These are phyloP conservation scores for Deroplatys truncata DNA, from an alignment of 2,888 invertebrate genomes.

Conservation along the genomic window DNA sequence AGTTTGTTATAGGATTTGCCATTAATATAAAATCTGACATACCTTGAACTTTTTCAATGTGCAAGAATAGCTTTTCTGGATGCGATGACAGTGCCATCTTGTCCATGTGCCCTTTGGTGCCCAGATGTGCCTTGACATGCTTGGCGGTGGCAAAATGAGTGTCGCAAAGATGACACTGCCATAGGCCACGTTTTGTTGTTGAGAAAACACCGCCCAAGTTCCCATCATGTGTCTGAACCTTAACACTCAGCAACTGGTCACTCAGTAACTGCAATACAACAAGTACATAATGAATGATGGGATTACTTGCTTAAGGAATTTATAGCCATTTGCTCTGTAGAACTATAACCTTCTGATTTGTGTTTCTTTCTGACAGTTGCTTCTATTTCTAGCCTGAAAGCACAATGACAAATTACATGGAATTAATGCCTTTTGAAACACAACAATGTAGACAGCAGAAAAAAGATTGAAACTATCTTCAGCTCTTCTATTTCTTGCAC, in stretches of 20 bases:
- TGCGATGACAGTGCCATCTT: constrained; percentile 45
- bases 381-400: no score
- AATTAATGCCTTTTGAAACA: no score
- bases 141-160: constrained; percentile 37
- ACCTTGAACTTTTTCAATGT: background rate
- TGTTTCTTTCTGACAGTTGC: no score
- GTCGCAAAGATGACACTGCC: constrained; percentile 52
- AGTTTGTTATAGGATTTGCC: no score
- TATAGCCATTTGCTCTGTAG: no score
- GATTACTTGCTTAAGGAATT: no score
- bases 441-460: no score
- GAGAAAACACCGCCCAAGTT: constrained; percentile 48
- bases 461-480: no score
- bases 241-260: constrained; percentile 22
- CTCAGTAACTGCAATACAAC: background rate
- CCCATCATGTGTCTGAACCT: constrained; percentile 47
- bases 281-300: background rate
- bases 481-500: no score
- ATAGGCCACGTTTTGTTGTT: constrained; percentile 30
- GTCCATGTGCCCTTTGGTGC: constrained; percentile 44
- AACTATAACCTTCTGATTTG: background rate
- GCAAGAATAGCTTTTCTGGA: constrained; percentile 36
- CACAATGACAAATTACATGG: no score
- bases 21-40: background rate
- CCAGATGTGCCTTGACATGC: constrained; percentile 28